Percentiles rank a stretch among this genome's conserved stretches.
Evolutionary conservation across 2,113 vertebrate genomes (phyloP).

Genomic region (Salvator merianae): DNA sequence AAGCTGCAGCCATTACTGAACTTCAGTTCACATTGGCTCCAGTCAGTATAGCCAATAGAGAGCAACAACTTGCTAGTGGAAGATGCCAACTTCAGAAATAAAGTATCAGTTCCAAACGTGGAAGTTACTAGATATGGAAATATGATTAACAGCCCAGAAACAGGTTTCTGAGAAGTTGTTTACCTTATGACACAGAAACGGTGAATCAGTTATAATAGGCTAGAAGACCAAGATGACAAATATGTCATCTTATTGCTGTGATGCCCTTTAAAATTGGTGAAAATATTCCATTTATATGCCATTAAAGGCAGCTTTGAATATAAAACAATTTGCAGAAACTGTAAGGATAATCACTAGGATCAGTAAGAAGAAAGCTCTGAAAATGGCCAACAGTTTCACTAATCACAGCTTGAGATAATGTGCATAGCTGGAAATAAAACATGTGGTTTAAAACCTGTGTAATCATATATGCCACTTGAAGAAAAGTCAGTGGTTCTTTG

Average conservation of each 20-base stretch:
- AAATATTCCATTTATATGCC: background rate
- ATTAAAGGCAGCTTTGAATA: background rate
- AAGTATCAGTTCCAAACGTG: no score
- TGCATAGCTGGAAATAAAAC: slow-evolving; percentile 4
- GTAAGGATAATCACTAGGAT: background rate
- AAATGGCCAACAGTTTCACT: background rate
- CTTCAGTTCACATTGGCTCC: no score
- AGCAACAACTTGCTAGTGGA: no score
- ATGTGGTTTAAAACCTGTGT: background rate
- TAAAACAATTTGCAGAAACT: background rate
- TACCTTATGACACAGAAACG: background rate
- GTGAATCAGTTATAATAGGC: slow-evolving; percentile 1
- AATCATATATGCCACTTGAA: background rate
- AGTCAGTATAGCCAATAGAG: no score
- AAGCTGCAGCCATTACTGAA: no score
- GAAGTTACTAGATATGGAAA: no score
- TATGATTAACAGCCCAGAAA: no score
- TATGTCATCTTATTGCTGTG: background rate
- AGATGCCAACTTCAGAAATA: no score
- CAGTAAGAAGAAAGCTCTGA: background rate
- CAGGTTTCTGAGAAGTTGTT: background rate
- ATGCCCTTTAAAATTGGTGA: background rate
- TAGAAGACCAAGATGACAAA: background rate
- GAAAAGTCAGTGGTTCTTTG: background rate
- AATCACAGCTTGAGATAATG: background rate